Evolutionary conservation across 2,888 invertebrate species (phyloP).

Genomic region (Monoplex corrugatus): DNA sequence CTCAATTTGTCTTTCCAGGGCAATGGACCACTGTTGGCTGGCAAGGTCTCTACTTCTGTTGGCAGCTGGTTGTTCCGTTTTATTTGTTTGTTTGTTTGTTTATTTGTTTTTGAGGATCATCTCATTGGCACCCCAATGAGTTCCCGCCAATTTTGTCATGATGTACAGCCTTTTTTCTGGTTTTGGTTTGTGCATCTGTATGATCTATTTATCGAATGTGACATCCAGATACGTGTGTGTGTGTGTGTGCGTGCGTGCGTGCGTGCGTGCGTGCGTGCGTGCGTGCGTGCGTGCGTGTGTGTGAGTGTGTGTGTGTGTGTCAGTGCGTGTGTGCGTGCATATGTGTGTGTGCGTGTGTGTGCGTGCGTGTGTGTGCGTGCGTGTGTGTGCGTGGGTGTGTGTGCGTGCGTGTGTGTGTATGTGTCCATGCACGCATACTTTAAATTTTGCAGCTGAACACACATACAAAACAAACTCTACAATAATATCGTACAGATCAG

Average conservation of each 20-base stretch:
- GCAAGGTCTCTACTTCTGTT: no score
- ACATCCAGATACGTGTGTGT: background rate
- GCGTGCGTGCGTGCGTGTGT: background rate
- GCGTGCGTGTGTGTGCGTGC: background rate
- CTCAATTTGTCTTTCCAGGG: no score
- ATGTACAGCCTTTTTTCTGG: no score
- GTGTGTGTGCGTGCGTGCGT: constrained; percentile 17
- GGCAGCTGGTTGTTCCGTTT: background rate
- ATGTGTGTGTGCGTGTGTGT: background rate
- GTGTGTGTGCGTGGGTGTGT: constrained; percentile 1
- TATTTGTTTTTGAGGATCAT: background rate
- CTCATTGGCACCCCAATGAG: no score
- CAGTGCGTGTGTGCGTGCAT: background rate
- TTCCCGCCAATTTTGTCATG: no score
- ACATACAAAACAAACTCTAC: no score
- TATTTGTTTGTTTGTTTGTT: background rate
- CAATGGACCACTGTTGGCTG: no score
- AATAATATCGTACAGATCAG: no score
- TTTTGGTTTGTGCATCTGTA: no score
- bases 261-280: constrained; percentile 6
- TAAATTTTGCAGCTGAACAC: no score
- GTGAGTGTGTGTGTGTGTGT: background rate
- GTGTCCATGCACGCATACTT: background rate
- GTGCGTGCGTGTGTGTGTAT: constrained; percentile 9
- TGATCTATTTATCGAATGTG: no score